A percentile compares a stretch with the other conserved stretches of the same genome.
phyloP scores from a whole-genome alignment of 1,140 invertebrate species.

The Telenomus remus region DNA sequence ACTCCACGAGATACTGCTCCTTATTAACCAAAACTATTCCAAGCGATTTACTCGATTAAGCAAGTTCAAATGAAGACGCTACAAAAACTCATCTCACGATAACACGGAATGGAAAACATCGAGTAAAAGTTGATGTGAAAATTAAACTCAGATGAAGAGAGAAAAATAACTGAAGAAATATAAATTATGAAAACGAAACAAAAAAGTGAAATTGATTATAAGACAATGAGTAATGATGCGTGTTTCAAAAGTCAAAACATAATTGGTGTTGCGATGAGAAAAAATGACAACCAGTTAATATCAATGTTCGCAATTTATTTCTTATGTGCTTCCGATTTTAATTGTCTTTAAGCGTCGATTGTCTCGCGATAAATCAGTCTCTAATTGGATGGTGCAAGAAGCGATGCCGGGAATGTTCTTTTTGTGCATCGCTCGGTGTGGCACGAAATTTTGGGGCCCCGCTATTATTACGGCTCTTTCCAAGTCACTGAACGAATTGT shows the following conservation, averaged over 20 bases:
- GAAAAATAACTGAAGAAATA: no score
- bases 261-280: no score
- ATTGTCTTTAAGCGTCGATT: conserved; percentile 29
- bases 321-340: conserved; percentile 13
- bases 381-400: conserved; percentile 31
- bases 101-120: not conserved
- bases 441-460: conserved; percentile 29
- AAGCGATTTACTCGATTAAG: conserved; percentile 25
- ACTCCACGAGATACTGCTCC: conserved; percentile 30
- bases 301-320: not conserved
- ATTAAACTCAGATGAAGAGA: no score
- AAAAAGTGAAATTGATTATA: no score
- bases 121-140: not conserved
- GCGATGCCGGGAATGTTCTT: conserved; percentile 26
- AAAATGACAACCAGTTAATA: no score
- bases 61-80: not conserved
- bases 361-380: conserved; percentile 34
- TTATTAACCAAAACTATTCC: conserved; percentile 30
- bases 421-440: conserved; percentile 26
- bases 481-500: conserved; percentile 26
- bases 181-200: no score
- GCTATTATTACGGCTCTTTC: conserved; percentile 21
- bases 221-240: no score
- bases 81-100: no score
- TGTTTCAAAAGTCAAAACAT: no score